These are phyloP conservation scores for Gymnocypris eckloni DNA, from an alignment of 2,797 vertebrate genomes.

Conservation along the genomic window DNA sequence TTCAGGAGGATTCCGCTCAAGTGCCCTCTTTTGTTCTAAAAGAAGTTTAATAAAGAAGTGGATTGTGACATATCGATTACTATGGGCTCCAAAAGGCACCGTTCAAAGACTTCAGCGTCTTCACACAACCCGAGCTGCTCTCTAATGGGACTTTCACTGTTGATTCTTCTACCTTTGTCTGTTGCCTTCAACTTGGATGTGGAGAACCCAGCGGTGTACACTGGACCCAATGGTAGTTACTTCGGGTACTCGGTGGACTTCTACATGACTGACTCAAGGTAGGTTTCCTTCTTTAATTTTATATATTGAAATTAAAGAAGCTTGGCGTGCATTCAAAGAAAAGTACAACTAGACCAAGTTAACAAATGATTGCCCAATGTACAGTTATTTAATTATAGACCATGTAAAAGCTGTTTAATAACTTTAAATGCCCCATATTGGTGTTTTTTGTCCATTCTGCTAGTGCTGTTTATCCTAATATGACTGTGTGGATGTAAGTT, in stretches of 20 bases:
- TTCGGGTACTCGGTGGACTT: conserved; percentile 93
- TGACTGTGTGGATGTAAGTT: neutral
- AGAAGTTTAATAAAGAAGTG: conserved; percentile 49
- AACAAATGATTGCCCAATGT: neutral
- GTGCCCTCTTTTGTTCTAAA: conserved; percentile 26
- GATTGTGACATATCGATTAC: conserved; percentile 62
- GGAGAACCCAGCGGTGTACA: conserved; percentile 82
- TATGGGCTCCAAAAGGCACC: conserved; percentile 71
- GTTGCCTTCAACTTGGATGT: conserved; percentile 88
- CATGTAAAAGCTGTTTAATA: neutral
- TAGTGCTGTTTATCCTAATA: neutral
- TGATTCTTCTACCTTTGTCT: conserved; percentile 66
- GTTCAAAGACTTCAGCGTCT: conserved; percentile 66
- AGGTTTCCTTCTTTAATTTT: conserved; percentile 61
- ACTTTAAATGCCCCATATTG: neutral
- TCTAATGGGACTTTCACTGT: conserved; percentile 61
- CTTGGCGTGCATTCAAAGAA: neutral
- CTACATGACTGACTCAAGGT: conserved; percentile 86
- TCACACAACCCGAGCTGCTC: conserved; percentile 53
- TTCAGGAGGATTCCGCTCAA: conserved; percentile 42
- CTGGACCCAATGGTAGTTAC: conserved; percentile 85
- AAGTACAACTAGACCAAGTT: neutral
- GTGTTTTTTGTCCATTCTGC: neutral
- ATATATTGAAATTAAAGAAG: neutral
- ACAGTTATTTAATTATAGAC: neutral